Evolutionary conservation across 2,888 invertebrate species (phyloP), one percentile per base, ranked within the genome.

Genomic region (Aleiodes alternator): DNA sequence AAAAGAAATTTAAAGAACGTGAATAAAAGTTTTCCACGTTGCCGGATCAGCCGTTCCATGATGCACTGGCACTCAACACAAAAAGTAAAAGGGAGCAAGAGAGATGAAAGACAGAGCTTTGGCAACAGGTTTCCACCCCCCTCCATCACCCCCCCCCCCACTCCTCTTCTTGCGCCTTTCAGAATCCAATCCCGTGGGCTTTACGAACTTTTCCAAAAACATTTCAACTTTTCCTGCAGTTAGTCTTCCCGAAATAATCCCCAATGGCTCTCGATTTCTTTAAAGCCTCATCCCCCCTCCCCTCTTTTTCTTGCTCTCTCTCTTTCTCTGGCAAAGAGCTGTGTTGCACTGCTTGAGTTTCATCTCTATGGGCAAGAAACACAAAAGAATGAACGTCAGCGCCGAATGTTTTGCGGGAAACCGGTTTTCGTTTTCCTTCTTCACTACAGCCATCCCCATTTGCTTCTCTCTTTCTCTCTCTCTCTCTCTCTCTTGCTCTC

Each of bases 51-150:
- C 16, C 14, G 71, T 11, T 48, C 8, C 55, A 11, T 5, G 31
- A 56, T 69, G 57, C 57, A 57, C 31, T 34, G 4, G 4, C 12
- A 34, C 29, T 12, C 12, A 34, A 64, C 55, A 43, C 7, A 51
- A 14, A 51, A 51, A 68, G 12, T 53, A 23, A 16, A 29, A 38
- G 48, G 5, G 43, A 12, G 66, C 57, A 38, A 70, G 76, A 73
- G 69, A 70, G 38, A 76, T 55, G 72, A 53, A 72, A 56, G 73
- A 74, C 51, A 75, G 76, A 61, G 80, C 80, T 86, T 85, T 87
- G 85, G 87, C 87, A 87, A 87, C 87, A 87, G 87, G 87, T 87
- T 87, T 77, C 87, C 86, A 86, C 80, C 85, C 84, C 83, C 76
- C 80, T 82, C 53, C 73, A 71, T 43, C 48, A 50, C n/a, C 23